A percentile compares a stretch with the other conserved stretches of the same genome.
phyloP scores from a whole-genome alignment of 1,140 invertebrate genomes.

The Cylas formicarius region DNA sequence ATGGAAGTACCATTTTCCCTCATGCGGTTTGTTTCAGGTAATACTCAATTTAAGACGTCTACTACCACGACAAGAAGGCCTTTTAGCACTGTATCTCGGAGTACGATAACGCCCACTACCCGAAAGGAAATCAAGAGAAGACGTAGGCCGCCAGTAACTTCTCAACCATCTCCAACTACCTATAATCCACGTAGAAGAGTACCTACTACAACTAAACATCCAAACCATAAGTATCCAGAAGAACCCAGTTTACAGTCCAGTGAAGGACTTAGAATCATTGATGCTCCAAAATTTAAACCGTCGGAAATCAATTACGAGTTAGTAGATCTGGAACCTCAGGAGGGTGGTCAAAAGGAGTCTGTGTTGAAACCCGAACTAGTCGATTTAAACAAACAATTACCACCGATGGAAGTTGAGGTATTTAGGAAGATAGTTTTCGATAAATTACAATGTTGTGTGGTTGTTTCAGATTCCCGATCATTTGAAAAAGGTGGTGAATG shows the following conservation, averaged over 20 bases:
- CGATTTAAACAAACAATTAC: no score
- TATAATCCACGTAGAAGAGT: slow-evolving; percentile 4
- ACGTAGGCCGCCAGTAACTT: no score
- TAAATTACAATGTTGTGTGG: background rate
- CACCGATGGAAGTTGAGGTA: slow-evolving; percentile 17
- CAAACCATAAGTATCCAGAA: slow-evolving; percentile 29
- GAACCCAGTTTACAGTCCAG: slow-evolving; percentile 11
- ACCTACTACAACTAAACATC: slow-evolving; percentile 17
- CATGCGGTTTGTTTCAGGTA: slow-evolving; percentile 10
- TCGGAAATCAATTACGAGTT: slow-evolving; percentile 15
- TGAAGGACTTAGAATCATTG: slow-evolving; percentile 15
- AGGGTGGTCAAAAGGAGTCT: slow-evolving; percentile 11
- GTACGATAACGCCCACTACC: slow-evolving; percentile 7
- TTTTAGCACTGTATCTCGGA: no score
- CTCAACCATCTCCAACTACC: slow-evolving; percentile 3
- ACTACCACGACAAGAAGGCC: slow-evolving; percentile 10
- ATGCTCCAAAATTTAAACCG: slow-evolving; percentile 15
- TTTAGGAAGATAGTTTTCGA: background rate
- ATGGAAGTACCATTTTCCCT: no score
- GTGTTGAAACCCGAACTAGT: no score
- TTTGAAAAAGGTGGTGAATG: slow-evolving; percentile 14
- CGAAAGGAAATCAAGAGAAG: slow-evolving; percentile 4
- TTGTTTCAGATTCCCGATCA: slow-evolving; percentile 15
- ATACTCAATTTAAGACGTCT: slow-evolving; percentile 8
- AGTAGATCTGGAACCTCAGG: slow-evolving; percentile 16